phyloP scores from a whole-genome alignment of 2,797 vertebrate species.

The Xiphophorus birchmanni region DNA sequence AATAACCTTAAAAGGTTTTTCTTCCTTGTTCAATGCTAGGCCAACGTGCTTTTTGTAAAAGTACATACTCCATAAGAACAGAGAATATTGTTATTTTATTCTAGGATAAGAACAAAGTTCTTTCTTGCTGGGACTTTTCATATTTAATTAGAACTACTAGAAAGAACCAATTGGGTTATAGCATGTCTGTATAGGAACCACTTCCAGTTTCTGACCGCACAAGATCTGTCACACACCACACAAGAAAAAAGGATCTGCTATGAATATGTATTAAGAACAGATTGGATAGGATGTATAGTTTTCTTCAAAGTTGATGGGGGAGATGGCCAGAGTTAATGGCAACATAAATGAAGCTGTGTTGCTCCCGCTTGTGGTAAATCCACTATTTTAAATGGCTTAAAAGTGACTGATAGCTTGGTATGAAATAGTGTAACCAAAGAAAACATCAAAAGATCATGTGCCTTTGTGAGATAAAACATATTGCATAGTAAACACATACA shows the following conservation, averaged over 20 bases:
- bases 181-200: background rate
- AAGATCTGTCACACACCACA: background rate
- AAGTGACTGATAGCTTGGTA: background rate
- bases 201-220: background rate
- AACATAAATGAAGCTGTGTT: background rate
- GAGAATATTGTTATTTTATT: background rate
- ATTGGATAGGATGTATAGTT: background rate
- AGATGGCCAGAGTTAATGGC: background rate
- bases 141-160: background rate
- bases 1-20: background rate
- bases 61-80: background rate
- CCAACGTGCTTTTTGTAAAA: background rate
- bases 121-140: background rate
- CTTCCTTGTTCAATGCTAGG: background rate
- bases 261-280: background rate
- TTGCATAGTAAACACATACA: conserved; percentile 52
- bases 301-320: background rate
- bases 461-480: conserved; percentile 49
- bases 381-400: background rate
- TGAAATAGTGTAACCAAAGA: conserved; percentile 11
- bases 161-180: background rate
- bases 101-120: background rate
- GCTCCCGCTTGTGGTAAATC: background rate
- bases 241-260: background rate
- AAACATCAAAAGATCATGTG: background rate